phyloP scores from a whole-genome alignment of 2,797 vertebrate genomes.

The Acanthurus lineatus region DNA sequence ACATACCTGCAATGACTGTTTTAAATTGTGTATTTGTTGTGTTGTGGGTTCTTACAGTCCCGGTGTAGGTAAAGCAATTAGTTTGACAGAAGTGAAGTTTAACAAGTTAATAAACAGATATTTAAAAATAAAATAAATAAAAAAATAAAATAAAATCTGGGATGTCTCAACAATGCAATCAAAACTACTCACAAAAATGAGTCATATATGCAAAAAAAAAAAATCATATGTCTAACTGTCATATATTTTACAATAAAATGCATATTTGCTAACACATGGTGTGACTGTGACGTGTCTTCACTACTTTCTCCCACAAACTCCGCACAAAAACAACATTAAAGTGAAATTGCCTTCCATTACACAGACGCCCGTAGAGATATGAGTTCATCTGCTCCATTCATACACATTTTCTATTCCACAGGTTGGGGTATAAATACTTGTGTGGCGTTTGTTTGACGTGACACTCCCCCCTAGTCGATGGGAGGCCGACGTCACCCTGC shows the following conservation, averaged over 20 bases:
- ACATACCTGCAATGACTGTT: too few species aligned
- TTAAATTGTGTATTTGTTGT: too few species aligned
- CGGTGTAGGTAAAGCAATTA: too few species aligned
- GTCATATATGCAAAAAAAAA: too few species aligned
- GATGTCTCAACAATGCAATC: too few species aligned
- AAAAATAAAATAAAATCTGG: too few species aligned
- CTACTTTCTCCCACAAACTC: slow-evolving; percentile 5
- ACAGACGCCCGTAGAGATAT: neutral
- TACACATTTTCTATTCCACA: slow-evolving; percentile 66
- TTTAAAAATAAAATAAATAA: too few species aligned
- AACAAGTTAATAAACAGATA: too few species aligned
- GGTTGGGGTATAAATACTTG: slow-evolving; percentile 58
- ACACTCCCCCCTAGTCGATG: slow-evolving; percentile 76
- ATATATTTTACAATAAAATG: neutral
- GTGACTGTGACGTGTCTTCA: neutral
- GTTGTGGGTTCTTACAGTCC: too few species aligned
- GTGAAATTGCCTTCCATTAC: neutral
- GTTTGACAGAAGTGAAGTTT: too few species aligned
- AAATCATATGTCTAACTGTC: too few species aligned
- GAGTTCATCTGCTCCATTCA: slow-evolving; percentile 47
- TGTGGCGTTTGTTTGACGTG: slow-evolving; percentile 69
- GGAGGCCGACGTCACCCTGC: slow-evolving; percentile 82
- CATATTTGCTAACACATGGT: neutral
- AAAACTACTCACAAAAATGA: too few species aligned
- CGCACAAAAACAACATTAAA: neutral